Conservation (phyloP, 1,140 invertebrate species). For the Eulimnadia texana region DNA sequence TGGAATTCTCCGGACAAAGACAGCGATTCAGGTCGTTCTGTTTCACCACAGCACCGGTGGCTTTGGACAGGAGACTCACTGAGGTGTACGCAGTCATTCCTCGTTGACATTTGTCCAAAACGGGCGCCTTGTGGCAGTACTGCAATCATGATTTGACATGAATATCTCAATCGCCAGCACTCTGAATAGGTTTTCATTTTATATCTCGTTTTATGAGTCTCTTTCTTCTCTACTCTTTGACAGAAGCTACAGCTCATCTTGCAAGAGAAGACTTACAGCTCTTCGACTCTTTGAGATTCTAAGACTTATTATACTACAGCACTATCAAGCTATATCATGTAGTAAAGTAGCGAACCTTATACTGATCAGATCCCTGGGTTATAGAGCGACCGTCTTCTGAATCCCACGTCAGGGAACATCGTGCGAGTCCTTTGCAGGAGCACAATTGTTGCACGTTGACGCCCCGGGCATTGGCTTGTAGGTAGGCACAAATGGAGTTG, state of each 20-base stretch:
- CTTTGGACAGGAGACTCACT: conserved; percentile 20
- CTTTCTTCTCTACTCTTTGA: background rate
- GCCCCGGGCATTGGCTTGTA: conserved; percentile 29
- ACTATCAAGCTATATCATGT: too few relatives aligned
- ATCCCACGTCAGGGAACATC: conserved; percentile 28
- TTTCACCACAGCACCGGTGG: conserved; percentile 19
- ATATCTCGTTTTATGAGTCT: background rate
- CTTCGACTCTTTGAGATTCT: background rate
- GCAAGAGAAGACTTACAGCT: background rate
- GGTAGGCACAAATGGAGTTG: conserved; percentile 27
- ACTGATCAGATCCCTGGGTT: conserved; percentile 30
- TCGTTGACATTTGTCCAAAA: conserved; percentile 17
- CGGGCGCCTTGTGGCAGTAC: conserved; percentile 22
- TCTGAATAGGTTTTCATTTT: background rate
- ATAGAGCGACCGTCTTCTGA: conserved; percentile 27
- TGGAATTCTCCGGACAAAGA: conserved; percentile 23
- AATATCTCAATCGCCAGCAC: too few relatives aligned
- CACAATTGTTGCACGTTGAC: conserved; percentile 27
- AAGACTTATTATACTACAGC: too few relatives aligned
- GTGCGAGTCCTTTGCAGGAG: conserved; percentile 20
- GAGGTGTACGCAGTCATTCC: conserved; percentile 21
- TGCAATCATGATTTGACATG: conserved; percentile 15
- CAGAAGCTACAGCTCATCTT: background rate
- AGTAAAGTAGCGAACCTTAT: conserved; percentile 30
- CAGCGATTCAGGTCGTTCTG: conserved; percentile 23